These are phyloP conservation scores for Corydoras sp. DNA, from an alignment of 2,113 vertebrate genomes.

Conservation along the genomic window DNA sequence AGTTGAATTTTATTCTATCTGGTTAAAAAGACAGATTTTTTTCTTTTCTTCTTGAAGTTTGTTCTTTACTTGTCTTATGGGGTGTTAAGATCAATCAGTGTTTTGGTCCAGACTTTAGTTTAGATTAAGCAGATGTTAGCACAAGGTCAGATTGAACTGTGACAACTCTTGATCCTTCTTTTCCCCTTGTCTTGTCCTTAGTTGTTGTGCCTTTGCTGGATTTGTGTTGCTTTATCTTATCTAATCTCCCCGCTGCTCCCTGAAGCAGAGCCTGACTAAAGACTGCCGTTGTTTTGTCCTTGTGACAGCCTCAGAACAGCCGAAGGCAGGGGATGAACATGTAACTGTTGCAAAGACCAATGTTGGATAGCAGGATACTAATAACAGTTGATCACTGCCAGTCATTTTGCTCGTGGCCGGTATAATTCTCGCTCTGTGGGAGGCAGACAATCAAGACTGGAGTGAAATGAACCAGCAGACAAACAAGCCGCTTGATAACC, in stretches of 20 bases:
- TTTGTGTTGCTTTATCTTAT: constrained; percentile 63
- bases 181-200: constrained; percentile 37
- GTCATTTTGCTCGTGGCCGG: not conserved
- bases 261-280: constrained; percentile 64
- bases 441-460: too few species aligned
- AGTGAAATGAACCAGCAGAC: too few species aligned
- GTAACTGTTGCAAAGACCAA: constrained; percentile 34
- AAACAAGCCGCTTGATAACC: too few species aligned
- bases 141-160: constrained; percentile 66
- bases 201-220: constrained; percentile 28
- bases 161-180: constrained; percentile 53
- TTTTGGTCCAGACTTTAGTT: constrained; percentile 50
- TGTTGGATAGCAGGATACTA: constrained; percentile 13
- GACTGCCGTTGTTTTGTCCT: constrained; percentile 65
- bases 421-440: not conserved
- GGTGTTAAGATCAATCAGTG: constrained; percentile 14
- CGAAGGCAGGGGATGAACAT: constrained; percentile 22
- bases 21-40: too few species aligned
- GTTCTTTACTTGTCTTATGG: too few species aligned
- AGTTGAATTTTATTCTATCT: too few species aligned
- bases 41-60: too few species aligned
- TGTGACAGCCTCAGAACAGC: constrained; percentile 38
- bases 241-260: constrained; percentile 65
- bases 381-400: constrained; percentile 3
- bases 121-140: constrained; percentile 56